Evolutionary conservation across 35 echinoderm and acorn worm genomes (phyloP), one percentile per base, ranked within the genome.

Genomic region (Eucidaris tribuloides): DNA sequence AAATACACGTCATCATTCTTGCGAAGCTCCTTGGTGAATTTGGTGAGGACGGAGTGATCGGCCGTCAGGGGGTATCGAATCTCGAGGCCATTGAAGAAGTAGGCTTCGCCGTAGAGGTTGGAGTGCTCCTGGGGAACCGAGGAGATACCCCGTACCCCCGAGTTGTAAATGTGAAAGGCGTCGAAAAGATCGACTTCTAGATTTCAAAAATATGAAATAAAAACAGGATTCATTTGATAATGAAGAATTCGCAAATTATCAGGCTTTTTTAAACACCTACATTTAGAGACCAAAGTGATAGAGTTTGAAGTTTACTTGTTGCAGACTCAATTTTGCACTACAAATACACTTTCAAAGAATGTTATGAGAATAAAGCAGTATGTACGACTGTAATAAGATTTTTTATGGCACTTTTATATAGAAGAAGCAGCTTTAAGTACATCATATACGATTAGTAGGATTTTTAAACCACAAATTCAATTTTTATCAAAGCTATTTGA

Each of bases 161-260:
- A 41, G 40, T 42, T 74, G 41, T 74, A 74, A 36, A 74, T 74
- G 40, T 22, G 2, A 40, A 74, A 74, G 68, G 28, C 68, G 41
- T 74, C 68, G 68, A 74, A 74, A 74, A 74, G 68, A 74, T 74
- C 68, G 18, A 36, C 68, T 74, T 74, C 68, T 74, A 40, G 24
- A 74, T 6, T 7, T 35, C 1, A 74, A 24, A 0, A 64, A 11
- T 52, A 64, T 13, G 29, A 31, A 64, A 64, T 1, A 0, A 64
- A 0, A 24, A 64, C 30, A 28, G 30, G 19, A 11, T 64, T 20
- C 20, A 31, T 64, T 25, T 13, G 30, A 64, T 31, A 9, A 23
- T 64, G 20, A 25, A 19, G 11, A 0, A 28, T 23, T 25, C 29
- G 30, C 19, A 28, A 64, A 24, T 64, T 23, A 31, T 19, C 0